A percentile compares a stretch with the other conserved stretches of the same genome.
Conservation (phyloP, 2,797 vertebrate species). For the Rhincodon typus region DNA sequence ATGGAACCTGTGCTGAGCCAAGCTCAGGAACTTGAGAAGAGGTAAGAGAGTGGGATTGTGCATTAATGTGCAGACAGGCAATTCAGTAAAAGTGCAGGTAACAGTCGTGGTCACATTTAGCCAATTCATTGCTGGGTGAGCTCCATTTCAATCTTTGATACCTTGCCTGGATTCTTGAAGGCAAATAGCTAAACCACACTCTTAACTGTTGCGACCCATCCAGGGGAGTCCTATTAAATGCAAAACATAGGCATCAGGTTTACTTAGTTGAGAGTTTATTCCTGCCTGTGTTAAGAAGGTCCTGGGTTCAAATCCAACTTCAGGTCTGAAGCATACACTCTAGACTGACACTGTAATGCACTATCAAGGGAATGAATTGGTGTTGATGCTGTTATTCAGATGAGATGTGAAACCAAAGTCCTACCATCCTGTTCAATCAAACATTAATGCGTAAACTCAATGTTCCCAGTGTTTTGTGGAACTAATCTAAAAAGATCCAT, state of each 20-base stretch:
- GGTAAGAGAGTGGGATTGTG: background rate
- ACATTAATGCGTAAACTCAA: background rate
- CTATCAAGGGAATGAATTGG: background rate
- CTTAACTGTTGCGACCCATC: background rate
- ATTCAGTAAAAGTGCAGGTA: background rate
- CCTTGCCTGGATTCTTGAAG: background rate
- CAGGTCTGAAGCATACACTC: background rate
- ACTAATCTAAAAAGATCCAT: background rate
- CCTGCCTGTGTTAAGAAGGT: background rate
- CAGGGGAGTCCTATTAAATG: background rate
- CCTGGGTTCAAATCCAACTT: background rate
- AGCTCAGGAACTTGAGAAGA: background rate
- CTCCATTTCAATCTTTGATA: background rate
- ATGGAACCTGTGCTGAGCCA: background rate
- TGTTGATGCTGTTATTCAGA: background rate
- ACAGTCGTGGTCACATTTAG: background rate
- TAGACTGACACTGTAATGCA: background rate
- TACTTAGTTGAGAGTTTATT: background rate
- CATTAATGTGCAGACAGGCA: background rate
- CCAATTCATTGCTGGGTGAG: background rate
- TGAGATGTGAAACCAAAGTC: background rate
- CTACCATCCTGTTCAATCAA: background rate
- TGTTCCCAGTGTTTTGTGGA: background rate
- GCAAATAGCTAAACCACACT: background rate
- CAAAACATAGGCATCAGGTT: background rate